phyloP scores from a whole-genome alignment of 2,113 vertebrate species.

The Taurulus bubalis region DNA sequence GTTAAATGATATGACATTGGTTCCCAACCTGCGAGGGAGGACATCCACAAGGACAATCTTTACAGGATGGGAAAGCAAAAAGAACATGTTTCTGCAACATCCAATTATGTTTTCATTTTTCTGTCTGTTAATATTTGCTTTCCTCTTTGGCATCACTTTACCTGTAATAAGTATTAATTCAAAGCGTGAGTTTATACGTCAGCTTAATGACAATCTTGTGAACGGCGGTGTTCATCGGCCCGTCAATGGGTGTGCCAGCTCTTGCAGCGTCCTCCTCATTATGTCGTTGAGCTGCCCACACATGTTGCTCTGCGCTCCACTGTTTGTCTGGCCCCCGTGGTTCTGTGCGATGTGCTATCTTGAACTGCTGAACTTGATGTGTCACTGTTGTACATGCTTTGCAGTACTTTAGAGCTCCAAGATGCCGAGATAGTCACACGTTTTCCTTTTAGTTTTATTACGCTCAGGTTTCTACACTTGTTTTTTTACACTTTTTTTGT shows the following conservation, averaged over 20 bases:
- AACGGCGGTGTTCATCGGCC: background rate
- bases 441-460: background rate
- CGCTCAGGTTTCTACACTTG: background rate
- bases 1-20: too few species aligned
- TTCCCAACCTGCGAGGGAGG: too few species aligned
- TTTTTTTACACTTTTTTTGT: background rate
- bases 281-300: background rate
- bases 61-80: background rate
- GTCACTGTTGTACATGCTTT: background rate
- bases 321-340: background rate
- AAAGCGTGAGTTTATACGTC: background rate
- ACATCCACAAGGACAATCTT: too few species aligned
- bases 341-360: background rate
- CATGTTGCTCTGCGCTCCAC: background rate
- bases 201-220: background rate
- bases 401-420: background rate
- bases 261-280: background rate
- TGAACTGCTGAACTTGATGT: slow-evolving; percentile 1
- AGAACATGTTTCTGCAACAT: background rate
- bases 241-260: background rate
- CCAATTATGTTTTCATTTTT: background rate
- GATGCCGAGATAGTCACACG: too few species aligned
- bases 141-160: background rate
- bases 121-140: background rate
- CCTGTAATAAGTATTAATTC: background rate